These are phyloP conservation scores for Malthinus seriepunctatus DNA, from an alignment of 2,888 invertebrate genomes.

Conservation along the genomic window DNA sequence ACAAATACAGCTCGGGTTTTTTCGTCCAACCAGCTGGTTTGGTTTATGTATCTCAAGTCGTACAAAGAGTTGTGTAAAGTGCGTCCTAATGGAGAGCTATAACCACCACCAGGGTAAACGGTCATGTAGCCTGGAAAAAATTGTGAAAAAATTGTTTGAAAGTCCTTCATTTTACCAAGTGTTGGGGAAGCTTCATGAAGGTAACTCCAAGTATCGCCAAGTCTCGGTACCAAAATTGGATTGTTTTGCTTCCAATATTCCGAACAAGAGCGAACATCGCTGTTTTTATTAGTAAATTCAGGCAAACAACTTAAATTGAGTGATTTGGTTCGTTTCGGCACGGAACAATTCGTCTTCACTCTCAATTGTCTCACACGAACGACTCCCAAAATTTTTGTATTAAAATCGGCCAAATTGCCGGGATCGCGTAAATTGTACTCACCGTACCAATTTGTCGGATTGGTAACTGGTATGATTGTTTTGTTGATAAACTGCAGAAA, in stretches of 20 bases:
- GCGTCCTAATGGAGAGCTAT: slow-evolving; percentile 28
- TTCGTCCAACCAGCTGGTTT: slow-evolving; percentile 31
- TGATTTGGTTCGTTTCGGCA: not conserved
- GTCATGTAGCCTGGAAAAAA: slow-evolving; percentile 25
- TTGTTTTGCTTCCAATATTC: slow-evolving; percentile 17
- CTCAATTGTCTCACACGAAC: slow-evolving; percentile 36
- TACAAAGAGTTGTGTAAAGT: slow-evolving; percentile 30
- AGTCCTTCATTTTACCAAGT: not conserved
- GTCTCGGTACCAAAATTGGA: not conserved
- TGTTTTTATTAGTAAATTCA: slow-evolving; percentile 16
- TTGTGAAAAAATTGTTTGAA: not conserved
- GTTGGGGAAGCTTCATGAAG: not conserved
- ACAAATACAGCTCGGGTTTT: slow-evolving; percentile 30
- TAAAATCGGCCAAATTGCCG: slow-evolving; percentile 33
- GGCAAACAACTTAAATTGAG: slow-evolving; percentile 27
- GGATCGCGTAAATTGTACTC: slow-evolving; percentile 25
- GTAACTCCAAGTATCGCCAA: not conserved
- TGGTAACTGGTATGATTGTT: slow-evolving; percentile 20
- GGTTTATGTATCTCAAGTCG: slow-evolving; percentile 23
- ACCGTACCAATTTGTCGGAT: slow-evolving; percentile 33
- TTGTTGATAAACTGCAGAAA: slow-evolving; percentile 26
- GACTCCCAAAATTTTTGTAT: slow-evolving; percentile 34
- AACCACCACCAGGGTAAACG: slow-evolving; percentile 33
- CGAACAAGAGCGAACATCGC: slow-evolving; percentile 2
- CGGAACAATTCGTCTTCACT: slow-evolving; percentile 13